phyloP scores from a whole-genome alignment of 2,888 invertebrate genomes.

The Patella caerulea region DNA sequence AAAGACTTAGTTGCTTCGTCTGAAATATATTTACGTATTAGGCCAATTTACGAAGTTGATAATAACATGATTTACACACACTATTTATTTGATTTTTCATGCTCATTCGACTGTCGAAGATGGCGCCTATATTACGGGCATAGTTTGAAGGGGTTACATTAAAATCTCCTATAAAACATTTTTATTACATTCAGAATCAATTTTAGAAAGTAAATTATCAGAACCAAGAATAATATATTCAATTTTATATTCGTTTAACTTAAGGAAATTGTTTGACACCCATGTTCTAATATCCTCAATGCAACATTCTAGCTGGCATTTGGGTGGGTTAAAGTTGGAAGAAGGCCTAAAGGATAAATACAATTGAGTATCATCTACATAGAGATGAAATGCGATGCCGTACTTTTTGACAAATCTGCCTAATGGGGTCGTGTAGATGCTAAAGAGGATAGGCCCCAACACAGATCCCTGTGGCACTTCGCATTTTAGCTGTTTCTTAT shows the following conservation, averaged over 20 bases:
- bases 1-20: no score
- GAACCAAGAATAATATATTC: not conserved
- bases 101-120: no score
- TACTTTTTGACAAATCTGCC: not conserved
- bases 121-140: no score
- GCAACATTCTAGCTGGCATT: not conserved
- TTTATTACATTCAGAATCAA: not conserved
- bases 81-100: no score
- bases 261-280: not conserved
- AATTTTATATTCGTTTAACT: not conserved
- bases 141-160: no score
- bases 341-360: not conserved
- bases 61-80: no score
- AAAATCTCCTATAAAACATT: no score
- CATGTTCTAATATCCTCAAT: not conserved
- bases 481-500: not conserved
- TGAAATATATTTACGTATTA: no score
- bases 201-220: not conserved
- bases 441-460: not conserved
- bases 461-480: constrained; percentile 5
- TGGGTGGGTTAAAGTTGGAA: not conserved
- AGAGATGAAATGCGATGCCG: not conserved
- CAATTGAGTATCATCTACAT: not conserved
- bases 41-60: no score
- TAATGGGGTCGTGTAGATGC: not conserved